These are phyloP conservation scores for Cyrtonyx montezumae DNA, from an alignment of 2,113 vertebrate genomes.

Conservation along the genomic window DNA sequence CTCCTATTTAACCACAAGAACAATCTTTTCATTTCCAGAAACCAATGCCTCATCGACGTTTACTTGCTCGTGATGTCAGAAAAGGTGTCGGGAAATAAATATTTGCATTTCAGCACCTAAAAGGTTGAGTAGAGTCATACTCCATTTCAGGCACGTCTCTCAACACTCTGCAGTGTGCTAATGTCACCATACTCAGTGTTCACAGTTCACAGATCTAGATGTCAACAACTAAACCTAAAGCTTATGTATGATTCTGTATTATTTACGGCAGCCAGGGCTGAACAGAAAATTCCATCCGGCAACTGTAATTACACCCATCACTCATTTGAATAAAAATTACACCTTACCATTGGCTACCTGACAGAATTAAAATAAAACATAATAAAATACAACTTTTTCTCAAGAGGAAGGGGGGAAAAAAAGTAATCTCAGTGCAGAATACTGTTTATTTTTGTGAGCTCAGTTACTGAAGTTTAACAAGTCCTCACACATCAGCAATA, in stretches of 20 bases:
- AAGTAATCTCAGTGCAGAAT: background rate
- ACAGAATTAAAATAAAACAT: background rate
- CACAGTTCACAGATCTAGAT: background rate
- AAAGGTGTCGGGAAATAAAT: background rate
- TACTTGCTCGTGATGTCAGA: background rate
- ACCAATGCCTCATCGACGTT: background rate
- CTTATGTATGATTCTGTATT: background rate
- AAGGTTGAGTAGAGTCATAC: background rate
- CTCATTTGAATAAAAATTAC: background rate
- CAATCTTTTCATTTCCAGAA: background rate
- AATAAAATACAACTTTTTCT: background rate
- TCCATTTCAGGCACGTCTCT: background rate
- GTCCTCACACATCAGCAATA: background rate
- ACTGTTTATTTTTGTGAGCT: background rate
- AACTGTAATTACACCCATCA: constrained; percentile 11
- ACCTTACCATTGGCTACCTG: background rate
- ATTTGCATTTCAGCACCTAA: constrained; percentile 1
- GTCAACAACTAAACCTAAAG: background rate
- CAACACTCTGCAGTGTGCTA: background rate
- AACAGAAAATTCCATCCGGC: background rate
- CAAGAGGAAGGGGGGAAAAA: background rate
- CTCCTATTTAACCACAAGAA: background rate
- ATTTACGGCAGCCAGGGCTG: background rate
- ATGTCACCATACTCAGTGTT: background rate
- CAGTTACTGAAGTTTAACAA: background rate